Conservation (phyloP, 2,113 vertebrate genomes). For the Jaculus jaculus region DNA sequence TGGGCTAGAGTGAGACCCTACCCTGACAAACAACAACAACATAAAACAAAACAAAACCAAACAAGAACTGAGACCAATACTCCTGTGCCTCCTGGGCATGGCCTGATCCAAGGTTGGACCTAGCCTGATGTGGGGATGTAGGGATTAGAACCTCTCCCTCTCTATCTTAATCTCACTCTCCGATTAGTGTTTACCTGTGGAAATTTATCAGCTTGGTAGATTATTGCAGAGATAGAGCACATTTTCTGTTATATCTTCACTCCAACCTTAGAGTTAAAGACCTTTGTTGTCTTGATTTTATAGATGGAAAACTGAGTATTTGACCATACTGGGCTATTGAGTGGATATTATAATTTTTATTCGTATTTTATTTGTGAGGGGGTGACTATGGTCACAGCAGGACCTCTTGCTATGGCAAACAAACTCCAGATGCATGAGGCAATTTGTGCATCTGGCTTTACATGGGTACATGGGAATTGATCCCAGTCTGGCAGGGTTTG, state of each 20-base stretch:
- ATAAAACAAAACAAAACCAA: background rate
- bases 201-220: background rate
- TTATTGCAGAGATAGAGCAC: background rate
- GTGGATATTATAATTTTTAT: background rate
- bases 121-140: background rate
- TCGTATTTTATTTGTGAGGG: too few species aligned
- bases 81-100: background rate
- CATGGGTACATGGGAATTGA: too few species aligned
- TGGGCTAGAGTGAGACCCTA: too few species aligned
- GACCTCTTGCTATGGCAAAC: too few species aligned
- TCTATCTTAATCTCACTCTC: background rate
- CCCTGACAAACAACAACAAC: too few species aligned
- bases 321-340: background rate
- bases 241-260: background rate
- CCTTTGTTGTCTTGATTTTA: background rate
- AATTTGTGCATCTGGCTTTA: too few species aligned
- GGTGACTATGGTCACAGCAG: too few species aligned
- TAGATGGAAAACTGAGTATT: background rate
- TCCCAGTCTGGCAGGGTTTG: too few species aligned
- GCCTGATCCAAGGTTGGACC: background rate
- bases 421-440: too few species aligned
- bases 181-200: accelerated
- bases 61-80: too few species aligned
- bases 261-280: background rate
- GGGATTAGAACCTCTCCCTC: background rate